phyloP scores from a whole-genome alignment of 2,888 invertebrate species.

The Octodonta nipae region DNA sequence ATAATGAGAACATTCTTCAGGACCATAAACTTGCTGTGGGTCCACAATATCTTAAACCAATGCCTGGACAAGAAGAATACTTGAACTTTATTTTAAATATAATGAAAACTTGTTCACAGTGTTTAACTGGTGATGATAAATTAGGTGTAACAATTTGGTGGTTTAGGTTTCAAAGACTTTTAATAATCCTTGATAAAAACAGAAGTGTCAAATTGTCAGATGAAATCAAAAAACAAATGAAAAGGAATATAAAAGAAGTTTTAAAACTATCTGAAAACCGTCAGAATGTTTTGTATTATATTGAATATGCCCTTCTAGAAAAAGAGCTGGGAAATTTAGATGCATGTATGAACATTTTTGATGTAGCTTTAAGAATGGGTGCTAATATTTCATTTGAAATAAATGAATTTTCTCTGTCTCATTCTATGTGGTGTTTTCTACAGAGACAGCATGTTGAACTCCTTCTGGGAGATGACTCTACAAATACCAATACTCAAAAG shows the following conservation, averaged over 20 bases:
- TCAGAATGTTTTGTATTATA: constrained; percentile 44
- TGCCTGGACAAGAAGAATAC: constrained; percentile 49
- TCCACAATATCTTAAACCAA: constrained; percentile 45
- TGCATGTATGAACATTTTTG: constrained; percentile 6
- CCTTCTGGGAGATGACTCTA: too few relatives aligned
- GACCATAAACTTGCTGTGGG: constrained; percentile 40
- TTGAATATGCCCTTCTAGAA: constrained; percentile 50
- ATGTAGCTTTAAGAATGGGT: constrained; percentile 3
- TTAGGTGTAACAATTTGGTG: constrained; percentile 48
- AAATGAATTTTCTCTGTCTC: too few relatives aligned
- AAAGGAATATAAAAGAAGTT: constrained; percentile 41
- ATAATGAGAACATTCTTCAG: constrained; percentile 31
- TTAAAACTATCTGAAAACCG: constrained; percentile 42
- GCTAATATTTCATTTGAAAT: too few relatives aligned
- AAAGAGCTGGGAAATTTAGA: constrained; percentile 38
- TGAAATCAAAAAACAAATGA: constrained; percentile 37
- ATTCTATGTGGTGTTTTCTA: too few relatives aligned
- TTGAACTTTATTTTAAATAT: constrained; percentile 40
- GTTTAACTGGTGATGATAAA: constrained; percentile 36
- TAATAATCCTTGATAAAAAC: constrained; percentile 38
- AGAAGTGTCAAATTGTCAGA: constrained; percentile 33
- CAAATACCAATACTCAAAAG: too few relatives aligned
- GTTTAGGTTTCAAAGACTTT: constrained; percentile 46
- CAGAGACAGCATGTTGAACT: too few relatives aligned
- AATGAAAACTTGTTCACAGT: constrained; percentile 40